Conservation (phyloP, 2,113 vertebrate species). For the Platysteira castanea region DNA sequence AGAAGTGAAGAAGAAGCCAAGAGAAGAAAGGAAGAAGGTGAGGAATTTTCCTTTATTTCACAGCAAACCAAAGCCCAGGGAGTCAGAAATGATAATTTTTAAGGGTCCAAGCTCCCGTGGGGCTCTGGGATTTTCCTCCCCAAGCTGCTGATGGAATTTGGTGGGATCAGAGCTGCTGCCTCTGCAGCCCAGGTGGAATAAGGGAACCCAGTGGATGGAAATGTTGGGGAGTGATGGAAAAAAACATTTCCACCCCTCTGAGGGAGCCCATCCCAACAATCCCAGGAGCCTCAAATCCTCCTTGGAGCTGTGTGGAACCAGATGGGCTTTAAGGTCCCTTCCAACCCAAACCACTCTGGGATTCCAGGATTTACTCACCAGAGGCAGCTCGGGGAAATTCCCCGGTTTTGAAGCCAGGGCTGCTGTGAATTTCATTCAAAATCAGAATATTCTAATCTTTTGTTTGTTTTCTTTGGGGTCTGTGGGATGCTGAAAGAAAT, state of each 20-base stretch:
- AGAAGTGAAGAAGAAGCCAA: constrained; percentile 88
- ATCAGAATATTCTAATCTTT: accelerated
- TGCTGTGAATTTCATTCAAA: background rate
- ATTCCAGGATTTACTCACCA: background rate
- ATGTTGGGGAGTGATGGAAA: background rate
- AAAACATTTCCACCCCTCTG: background rate
- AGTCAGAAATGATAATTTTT: accelerated
- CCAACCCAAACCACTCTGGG: background rate
- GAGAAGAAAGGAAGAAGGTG: constrained; percentile 89
- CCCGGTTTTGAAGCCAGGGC: accelerated
- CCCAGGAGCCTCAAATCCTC: background rate
- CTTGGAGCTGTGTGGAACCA: background rate
- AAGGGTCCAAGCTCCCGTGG: background rate
- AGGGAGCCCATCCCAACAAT: background rate
- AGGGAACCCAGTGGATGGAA: accelerated
- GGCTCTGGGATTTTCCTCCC: background rate
- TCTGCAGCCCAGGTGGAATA: background rate
- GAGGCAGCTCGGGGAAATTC: background rate
- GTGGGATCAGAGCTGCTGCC: background rate
- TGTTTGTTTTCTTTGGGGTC: background rate
- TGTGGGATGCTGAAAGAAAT: background rate
- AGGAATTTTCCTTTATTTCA: background rate
- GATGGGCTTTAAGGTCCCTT: background rate
- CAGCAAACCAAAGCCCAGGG: background rate
- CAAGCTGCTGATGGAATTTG: background rate